phyloP scores from a whole-genome alignment of 2,888 invertebrate species.

The Crossocerus cetratus region DNA sequence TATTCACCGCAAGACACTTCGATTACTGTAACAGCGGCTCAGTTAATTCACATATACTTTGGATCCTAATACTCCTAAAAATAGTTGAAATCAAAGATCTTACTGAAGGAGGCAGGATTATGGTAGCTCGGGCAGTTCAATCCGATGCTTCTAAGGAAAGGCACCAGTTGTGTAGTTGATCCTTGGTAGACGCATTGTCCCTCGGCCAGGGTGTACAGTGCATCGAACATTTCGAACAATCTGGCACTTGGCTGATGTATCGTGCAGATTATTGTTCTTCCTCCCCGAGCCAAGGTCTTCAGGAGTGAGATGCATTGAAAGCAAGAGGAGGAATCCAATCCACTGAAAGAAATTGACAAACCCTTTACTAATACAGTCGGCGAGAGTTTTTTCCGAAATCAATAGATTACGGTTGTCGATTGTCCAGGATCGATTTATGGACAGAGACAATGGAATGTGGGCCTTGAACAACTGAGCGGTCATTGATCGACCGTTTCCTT shows the following conservation, averaged over 20 bases:
- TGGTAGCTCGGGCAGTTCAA: conserved; percentile 96
- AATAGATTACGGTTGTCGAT: neutral
- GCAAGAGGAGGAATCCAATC: conserved; percentile 96
- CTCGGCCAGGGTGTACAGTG: conserved; percentile 94
- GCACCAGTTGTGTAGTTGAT: conserved; percentile 89
- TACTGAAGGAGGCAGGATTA: conserved; percentile 96
- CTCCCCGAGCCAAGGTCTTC: conserved; percentile 92
- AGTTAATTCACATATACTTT: too few relatives aligned
- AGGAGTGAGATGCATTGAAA: conserved; percentile 95
- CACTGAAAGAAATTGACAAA: conserved; percentile 79
- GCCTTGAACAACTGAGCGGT: conserved; percentile 11
- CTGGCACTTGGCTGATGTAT: conserved; percentile 98
- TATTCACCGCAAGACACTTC: conserved; percentile 98
- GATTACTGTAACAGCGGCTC: conserved; percentile 80
- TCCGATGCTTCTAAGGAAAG: conserved; percentile 87
- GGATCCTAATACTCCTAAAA: too few relatives aligned
- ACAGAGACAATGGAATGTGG: neutral
- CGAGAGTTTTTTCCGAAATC: neutral
- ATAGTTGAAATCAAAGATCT: conserved; percentile 53
- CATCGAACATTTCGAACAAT: conserved; percentile 97
- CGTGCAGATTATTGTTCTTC: conserved; percentile 96
- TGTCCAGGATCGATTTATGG: neutral
- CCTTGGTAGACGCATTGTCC: conserved; percentile 98
- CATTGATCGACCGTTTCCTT: neutral
- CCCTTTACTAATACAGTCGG: neutral